Percentiles rank a stretch among this genome's conserved stretches.
Conservation (phyloP, 2,797 vertebrate genomes). For the Sphenopsis melanotis region DNA sequence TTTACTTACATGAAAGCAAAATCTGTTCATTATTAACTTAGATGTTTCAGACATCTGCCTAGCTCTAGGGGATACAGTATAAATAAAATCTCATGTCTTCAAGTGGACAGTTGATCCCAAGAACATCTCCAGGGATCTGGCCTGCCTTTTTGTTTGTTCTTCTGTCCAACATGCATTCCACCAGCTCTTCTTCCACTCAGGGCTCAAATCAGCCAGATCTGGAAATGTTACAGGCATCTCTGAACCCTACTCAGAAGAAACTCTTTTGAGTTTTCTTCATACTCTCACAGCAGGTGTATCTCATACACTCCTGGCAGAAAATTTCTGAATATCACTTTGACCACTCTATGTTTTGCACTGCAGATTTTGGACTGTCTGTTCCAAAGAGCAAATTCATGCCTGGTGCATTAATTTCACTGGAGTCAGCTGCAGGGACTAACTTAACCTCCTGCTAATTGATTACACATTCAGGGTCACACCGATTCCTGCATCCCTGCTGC, state of each 20-base stretch:
- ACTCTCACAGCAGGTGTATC: neutral
- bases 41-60: conserved; percentile 21
- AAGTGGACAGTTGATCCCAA: conserved; percentile 7
- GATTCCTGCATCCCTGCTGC: neutral
- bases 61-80: neutral
- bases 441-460: neutral
- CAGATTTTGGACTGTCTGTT: neutral
- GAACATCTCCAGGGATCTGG: neutral
- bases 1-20: neutral
- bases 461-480: neutral
- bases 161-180: conserved; percentile 8
- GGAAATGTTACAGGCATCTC: neutral
- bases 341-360: neutral
- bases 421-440: neutral
- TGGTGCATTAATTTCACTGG: neutral
- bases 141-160: conserved; percentile 10
- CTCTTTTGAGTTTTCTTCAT: neutral
- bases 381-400: neutral
- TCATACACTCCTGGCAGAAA: neutral
- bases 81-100: conserved; percentile 38
- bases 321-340: neutral
- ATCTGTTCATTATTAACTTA: conserved; percentile 42
- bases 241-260: neutral
- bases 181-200: neutral
- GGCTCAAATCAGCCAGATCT: neutral